Evolutionary conservation across 2,113 vertebrate species (phyloP), one percentile per base, ranked within the genome.

Genomic region (Addax nasomaculatus): DNA sequence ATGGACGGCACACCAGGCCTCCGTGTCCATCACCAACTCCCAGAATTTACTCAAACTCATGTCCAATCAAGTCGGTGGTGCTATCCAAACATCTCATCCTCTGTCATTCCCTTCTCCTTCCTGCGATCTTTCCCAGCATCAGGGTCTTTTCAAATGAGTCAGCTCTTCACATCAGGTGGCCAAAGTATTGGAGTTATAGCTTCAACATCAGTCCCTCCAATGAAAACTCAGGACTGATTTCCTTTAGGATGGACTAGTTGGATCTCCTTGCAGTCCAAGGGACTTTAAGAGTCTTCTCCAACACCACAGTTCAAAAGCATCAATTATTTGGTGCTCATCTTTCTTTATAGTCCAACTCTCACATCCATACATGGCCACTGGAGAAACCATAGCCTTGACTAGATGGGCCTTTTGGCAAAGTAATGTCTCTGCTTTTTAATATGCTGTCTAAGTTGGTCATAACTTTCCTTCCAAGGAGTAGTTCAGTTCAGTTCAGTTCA

Each of bases 291-390:
- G 9, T 67, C 64, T 21, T 36, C 17, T 36, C n/a, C n/a, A 67
- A 11, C 9, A 67, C 17, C n/a, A 67, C 64, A 67, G 33, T 11
- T 21, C 17, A 67, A 36, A 36, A 67, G n/a, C 64, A 67, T 36
- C 64, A 21, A 11, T 67, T 67, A 17, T 36, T 67, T 2, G 0
- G 3, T 0, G 0, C 64, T 67, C 8, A 67, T 4, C 64, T 36
- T 36, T 67, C 64, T 67, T 67, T 8, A 67, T 8, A 19, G 17
- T 36, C 33, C 62, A 67, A n/a, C 62, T 67, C 62, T 67, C 3
- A 67, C 64, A 67, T 67, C 17, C 33, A n/a, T 36, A 67, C 8
- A 67, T 21, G 33, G 10, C 33, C 0, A 0, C 64, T 10, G 17
- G 64, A 21, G n/a, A 67, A 36, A 67, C 16, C 8, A n/a, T 4